Evolutionary conservation across 2,888 invertebrate species (phyloP).

Genomic region (Crematogaster levior): DNA sequence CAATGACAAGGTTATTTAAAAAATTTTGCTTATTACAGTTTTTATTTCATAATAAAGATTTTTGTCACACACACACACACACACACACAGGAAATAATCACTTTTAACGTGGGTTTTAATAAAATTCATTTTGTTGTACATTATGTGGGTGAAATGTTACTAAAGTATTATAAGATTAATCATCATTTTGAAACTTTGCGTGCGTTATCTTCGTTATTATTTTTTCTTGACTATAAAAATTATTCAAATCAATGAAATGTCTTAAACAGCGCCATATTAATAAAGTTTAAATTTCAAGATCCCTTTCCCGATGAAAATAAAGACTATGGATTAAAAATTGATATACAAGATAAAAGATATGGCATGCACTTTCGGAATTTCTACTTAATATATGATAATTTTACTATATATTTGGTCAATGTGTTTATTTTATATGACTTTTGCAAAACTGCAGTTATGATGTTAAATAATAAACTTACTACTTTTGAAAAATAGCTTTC

Average conservation of each 20-base stretch:
- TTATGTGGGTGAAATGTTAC: conserved; percentile 12
- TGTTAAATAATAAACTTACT: conserved; percentile 46
- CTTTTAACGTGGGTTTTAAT: not conserved
- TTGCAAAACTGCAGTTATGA: conserved; percentile 19
- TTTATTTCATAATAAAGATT: conserved; percentile 26
- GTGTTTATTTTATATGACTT: conserved; percentile 44
- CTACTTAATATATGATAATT: conserved; percentile 22
- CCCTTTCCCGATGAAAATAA: not conserved
- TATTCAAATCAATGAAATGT: not conserved
- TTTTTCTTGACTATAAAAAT: conserved; percentile 31
- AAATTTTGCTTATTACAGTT: not conserved
- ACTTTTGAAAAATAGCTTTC: conserved; percentile 24
- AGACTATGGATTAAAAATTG: not conserved
- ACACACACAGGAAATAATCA: not conserved
- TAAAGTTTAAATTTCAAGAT: not conserved
- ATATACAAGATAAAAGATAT: not conserved
- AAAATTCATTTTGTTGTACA: conserved; percentile 24
- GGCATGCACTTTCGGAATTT: not conserved
- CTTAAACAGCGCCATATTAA: not conserved
- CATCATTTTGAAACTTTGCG: not conserved
- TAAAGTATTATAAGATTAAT: not conserved
- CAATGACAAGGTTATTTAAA: not conserved
- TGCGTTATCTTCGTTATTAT: conserved; percentile 1
- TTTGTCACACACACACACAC: not conserved
- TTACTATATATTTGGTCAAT: conserved; percentile 26